Evolutionary conservation across 2,888 invertebrate species (phyloP), one percentile per base, ranked within the genome.

Genomic region (Cryptocheilus praepositus): DNA sequence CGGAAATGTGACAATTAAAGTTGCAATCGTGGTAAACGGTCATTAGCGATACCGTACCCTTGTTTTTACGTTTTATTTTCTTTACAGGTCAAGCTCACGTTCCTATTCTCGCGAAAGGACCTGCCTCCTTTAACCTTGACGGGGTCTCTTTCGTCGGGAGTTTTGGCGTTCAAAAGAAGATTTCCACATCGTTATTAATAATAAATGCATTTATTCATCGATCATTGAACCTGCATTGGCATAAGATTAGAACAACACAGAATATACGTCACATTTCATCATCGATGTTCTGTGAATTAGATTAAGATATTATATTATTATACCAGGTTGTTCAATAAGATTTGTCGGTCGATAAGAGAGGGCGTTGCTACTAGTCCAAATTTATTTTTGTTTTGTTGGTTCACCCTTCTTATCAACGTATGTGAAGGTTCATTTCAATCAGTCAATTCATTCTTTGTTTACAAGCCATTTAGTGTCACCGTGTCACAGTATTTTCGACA

Each of bases 171-270:
- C 49, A 19, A 49, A 19, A 5, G 49, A 49, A 49, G 16, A 18
- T 49, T 49, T 49, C 49, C 19, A 49, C 44, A 43, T 36, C 36
- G 56, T 56, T 19, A 49, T 19, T 49, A 36, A 8, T 36, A 36
- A 63, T 53, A 22, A 56, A 70, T 76, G 77, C 76, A 78, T 78
- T 78, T 78, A 76, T 55, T 22, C 44, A 53, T 61, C 65, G 36
- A 64, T 61, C 21, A 59, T 67, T 66, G 61, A 59, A 58, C 45
- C 25, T 73, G 53, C 54, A 5, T 56, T 59, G 64, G 51, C 1
- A 22, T 77, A 70, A 67, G 61, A 64, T 75, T 45, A 67, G 25
- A 69, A 54, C 28, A 56, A 19, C 43, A 56, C 43, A 56, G 55
- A 43, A 11, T 21, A n/a, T 15, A 28, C 22, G 16, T 54, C 36